Evolutionary conservation across 2,113 vertebrate species (phyloP).

Genomic region (Catharus fuscescens): DNA sequence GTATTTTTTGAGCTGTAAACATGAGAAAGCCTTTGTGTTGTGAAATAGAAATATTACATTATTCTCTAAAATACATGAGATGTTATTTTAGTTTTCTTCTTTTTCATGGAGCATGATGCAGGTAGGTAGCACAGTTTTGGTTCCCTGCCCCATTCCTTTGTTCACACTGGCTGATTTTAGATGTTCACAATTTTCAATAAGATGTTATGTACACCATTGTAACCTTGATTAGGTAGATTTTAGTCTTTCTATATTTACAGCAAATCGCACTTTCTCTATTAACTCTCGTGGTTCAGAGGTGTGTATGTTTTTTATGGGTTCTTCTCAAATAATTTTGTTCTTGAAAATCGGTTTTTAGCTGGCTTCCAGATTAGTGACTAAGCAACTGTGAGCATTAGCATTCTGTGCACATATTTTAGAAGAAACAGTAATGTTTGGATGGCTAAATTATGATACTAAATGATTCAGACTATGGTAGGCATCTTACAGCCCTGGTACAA

Average conservation of each 20-base stretch:
- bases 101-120: not conserved
- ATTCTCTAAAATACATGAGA: not conserved
- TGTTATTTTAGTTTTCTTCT: not conserved
- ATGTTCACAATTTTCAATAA: not conserved
- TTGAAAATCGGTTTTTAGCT: not conserved
- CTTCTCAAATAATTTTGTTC: not conserved
- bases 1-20: not conserved
- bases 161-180: not conserved
- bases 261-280: not conserved
- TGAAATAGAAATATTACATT: not conserved
- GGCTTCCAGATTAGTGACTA: not conserved
- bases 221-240: not conserved
- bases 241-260: not conserved
- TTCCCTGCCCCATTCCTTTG: not conserved
- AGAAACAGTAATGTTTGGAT: not conserved
- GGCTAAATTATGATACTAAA: not conserved
- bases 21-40: not conserved
- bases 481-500: not conserved
- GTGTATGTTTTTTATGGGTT: not conserved
- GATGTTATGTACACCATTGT: not conserved
- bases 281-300: not conserved
- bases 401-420: not conserved
- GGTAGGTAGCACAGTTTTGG: not conserved
- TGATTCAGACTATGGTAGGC: not conserved
- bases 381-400: not conserved